phyloP scores from a whole-genome alignment of 2,113 vertebrate species.

The Lynx canadensis region DNA sequence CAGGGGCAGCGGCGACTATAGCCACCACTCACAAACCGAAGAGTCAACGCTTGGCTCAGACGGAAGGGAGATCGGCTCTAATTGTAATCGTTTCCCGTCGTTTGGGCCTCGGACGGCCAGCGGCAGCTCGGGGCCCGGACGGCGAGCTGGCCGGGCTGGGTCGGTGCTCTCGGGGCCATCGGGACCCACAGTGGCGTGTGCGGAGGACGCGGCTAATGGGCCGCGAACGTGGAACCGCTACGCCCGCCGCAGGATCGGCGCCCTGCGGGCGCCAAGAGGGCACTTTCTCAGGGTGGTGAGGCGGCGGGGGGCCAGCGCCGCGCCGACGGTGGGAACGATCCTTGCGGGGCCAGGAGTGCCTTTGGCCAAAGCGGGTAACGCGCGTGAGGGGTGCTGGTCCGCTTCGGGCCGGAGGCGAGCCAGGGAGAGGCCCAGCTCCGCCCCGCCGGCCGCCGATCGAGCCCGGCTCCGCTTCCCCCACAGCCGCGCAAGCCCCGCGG shows the following conservation, averaged over 20 bases:
- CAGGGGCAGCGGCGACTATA: background rate
- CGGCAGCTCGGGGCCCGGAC: background rate
- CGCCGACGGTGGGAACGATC: background rate
- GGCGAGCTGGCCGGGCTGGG: background rate
- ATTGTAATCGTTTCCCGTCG: background rate
- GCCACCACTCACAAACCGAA: background rate
- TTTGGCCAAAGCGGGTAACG: slow-evolving; percentile 51
- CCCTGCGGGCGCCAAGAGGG: background rate
- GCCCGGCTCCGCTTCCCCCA: background rate
- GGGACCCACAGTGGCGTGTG: background rate
- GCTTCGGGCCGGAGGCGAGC: background rate
- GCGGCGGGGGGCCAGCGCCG: background rate
- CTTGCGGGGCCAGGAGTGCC: background rate
- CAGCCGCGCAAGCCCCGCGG: background rate
- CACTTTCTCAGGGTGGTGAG: background rate
- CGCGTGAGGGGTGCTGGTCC: background rate
- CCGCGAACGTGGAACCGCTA: background rate
- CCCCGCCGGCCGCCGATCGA: background rate
- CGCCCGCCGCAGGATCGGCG: background rate
- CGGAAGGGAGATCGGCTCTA: background rate
- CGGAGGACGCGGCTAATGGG: background rate
- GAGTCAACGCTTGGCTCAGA: background rate
- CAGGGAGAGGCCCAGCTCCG: background rate
- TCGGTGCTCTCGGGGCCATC: background rate
- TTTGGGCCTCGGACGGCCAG: background rate